A percentile compares a stretch with the other conserved stretches of the same genome.
phyloP scores from a whole-genome alignment of 2,797 vertebrate species.

The Dipus sagitta region DNA sequence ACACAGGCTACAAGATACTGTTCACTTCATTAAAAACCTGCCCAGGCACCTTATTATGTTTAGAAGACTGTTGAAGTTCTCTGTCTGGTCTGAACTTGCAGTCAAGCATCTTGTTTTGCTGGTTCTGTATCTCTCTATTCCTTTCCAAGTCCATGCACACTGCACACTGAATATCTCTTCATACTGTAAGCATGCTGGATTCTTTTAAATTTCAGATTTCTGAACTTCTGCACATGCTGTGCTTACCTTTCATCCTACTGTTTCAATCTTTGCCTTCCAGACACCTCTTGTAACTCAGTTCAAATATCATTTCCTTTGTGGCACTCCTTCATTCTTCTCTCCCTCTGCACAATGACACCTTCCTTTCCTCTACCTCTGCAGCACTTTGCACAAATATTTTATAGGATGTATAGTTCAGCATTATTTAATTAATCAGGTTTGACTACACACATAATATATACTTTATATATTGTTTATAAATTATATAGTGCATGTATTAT shows the following conservation, averaged over 20 bases:
- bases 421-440: slow-evolving; percentile 26
- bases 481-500: no score
- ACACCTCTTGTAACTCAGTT: neutral
- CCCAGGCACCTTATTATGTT: neutral
- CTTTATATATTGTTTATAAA: neutral
- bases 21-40: neutral
- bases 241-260: neutral
- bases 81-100: neutral
- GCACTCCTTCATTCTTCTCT: neutral
- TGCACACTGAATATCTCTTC: neutral
- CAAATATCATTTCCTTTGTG: neutral
- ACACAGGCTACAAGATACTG: neutral
- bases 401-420: neutral
- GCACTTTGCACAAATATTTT: neutral
- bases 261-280: slow-evolving; percentile 16
- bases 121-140: neutral
- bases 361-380: neutral
- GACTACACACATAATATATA: neutral
- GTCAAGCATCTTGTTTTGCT: neutral
- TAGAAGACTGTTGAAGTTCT: neutral
- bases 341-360: neutral
- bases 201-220: neutral
- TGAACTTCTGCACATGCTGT: neutral
- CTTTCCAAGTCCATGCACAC: neutral
- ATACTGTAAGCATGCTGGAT: neutral